Evolutionary conservation across 2,888 invertebrate genomes (phyloP).

Genomic region (Xestoiulus laeticollis): DNA sequence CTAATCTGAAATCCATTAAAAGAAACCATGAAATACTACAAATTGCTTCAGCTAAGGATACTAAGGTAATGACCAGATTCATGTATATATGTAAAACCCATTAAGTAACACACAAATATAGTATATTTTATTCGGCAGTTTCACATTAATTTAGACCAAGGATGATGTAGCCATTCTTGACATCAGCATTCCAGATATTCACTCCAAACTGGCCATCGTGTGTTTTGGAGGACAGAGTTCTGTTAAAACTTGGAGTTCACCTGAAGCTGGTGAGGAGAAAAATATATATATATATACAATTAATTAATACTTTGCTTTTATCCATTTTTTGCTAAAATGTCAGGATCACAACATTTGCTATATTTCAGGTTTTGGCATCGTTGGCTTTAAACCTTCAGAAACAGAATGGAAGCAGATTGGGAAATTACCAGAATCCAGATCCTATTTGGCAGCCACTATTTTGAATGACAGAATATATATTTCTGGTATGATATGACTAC

Average conservation of each 20-base stretch:
- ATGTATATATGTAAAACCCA: neutral
- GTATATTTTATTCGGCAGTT: neutral
- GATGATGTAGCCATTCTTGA: conserved; percentile 31
- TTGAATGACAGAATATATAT: conserved; percentile 13
- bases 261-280: neutral
- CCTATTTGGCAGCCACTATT: conserved; percentile 39
- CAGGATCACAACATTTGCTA: too few relatives aligned
- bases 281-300: neutral
- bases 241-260: conserved; percentile 9
- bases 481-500: neutral
- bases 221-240: conserved; percentile 32
- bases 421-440: conserved; percentile 39
- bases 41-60: neutral
- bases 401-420: conserved; percentile 23
- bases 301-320: too few relatives aligned
- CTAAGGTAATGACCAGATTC: neutral
- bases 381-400: neutral
- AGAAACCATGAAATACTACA: neutral
- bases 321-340: neutral
- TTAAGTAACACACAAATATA: neutral
- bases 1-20: neutral
- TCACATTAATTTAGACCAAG: neutral
- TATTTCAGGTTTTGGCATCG: neutral
- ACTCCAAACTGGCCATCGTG: neutral
- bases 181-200: neutral